A percentile compares a stretch with the other conserved stretches of the same genome.
phyloP scores from a whole-genome alignment of 1,140 invertebrate species.

The Battus philenor region DNA sequence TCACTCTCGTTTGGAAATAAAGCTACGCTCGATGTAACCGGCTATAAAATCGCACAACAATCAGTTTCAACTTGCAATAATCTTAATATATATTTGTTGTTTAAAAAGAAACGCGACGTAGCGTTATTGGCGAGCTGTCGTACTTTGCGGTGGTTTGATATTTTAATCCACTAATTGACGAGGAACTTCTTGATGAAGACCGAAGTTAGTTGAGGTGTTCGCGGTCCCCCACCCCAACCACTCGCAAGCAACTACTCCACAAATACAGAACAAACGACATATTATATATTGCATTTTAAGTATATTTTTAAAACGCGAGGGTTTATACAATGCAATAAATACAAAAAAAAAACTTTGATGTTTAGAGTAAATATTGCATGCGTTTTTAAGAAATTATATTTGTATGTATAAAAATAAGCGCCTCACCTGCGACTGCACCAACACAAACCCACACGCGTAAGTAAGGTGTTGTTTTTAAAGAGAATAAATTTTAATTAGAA shows the following conservation, averaged over 20 bases:
- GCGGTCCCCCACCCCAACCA: background rate
- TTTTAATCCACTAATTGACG: too few relatives aligned
- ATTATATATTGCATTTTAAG: slow-evolving; percentile 4
- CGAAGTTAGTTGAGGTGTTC: slow-evolving; percentile 5
- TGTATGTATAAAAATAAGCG: slow-evolving; percentile 15
- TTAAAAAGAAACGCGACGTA: background rate
- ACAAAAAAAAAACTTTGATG: slow-evolving; percentile 21
- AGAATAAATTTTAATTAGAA: slow-evolving; percentile 25
- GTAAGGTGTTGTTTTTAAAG: slow-evolving; percentile 51
- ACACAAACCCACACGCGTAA: slow-evolving; percentile 72
- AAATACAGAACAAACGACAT: slow-evolving; percentile 2
- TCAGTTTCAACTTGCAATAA: too few relatives aligned
- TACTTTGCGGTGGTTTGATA: too few relatives aligned
- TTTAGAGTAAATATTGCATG: slow-evolving; percentile 21
- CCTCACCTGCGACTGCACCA: slow-evolving; percentile 48
- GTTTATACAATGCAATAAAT: slow-evolving; percentile 35
- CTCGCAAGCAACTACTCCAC: background rate
- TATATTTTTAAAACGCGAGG: slow-evolving; percentile 10
- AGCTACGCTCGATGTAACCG: too few relatives aligned
- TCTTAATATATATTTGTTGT: background rate
- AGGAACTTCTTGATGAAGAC: slow-evolving; percentile 6
- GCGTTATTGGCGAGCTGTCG: background rate
- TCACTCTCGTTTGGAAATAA: too few relatives aligned
- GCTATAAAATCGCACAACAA: too few relatives aligned
- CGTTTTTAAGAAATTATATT: slow-evolving; percentile 32